Base-by-base conservation (phyloP, 2,888 invertebrate genomes). In the Bugula neritina region DNA sequence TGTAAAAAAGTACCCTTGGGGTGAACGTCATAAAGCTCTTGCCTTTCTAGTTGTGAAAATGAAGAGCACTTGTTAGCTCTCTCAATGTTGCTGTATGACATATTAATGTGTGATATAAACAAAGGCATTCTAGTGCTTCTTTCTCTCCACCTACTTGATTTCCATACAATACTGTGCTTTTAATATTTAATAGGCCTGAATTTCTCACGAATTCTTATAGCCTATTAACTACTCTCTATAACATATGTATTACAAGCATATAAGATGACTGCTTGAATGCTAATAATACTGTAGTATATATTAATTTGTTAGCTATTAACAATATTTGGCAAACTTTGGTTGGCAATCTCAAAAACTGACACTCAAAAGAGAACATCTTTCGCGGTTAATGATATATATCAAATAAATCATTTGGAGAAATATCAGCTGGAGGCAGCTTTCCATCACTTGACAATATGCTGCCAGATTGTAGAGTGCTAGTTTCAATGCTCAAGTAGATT, bases 391-490 rank as follows among this genome's bases (percentile, higher is more conserved):
- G n/a, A n/a, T n/a, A n/a, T n/a, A n/a, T n/a, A n/a, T n/a, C n/a
- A n/a, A n/a, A n/a, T n/a, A n/a, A n/a, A n/a, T n/a, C n/a, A n/a
- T n/a, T n/a, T n/a, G n/a, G n/a, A n/a, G n/a, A n/a, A n/a, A n/a
- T n/a, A n/a, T n/a, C n/a, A n/a, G 43, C 43, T 43, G 63, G 63
- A 10, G 34, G 27, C 17, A 13, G 25, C 31, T 63, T 29, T 25
- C 10, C 29, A 63, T n/a, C 63, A 13, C 63, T 63, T 63, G 63
- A 63, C 63, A 63, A 63, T 31, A 63, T 63, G 63, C 63, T 63
- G 63, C 63, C 63, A 63, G 10, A 63, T 17, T n/a, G 31, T 63
- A 31, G 2, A 63, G 63, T 31, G 63, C 5, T 17, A 21, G 31
- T 29, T 31, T 63, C 31, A 43, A 27, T 57, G 57, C 13, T 57